phyloP scores from a whole-genome alignment of 2,797 vertebrate species.

The Serranus cabrilla region DNA sequence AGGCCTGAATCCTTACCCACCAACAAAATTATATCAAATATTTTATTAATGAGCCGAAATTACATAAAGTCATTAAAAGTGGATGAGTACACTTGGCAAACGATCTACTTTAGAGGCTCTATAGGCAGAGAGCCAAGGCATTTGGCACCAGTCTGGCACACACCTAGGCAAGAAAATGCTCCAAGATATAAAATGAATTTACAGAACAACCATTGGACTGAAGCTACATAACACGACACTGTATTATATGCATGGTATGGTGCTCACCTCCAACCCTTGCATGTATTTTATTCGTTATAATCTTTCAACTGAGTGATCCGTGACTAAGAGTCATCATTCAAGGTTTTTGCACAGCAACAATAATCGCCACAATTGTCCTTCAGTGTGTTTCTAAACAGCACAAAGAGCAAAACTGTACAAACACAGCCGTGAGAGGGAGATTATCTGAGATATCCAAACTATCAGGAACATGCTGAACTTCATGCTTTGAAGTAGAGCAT shows the following conservation, averaged over 20 bases:
- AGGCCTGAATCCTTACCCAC: slow-evolving; percentile 73
- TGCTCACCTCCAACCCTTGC: slow-evolving; percentile 1
- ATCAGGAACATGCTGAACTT: slow-evolving; percentile 29
- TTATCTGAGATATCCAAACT: slow-evolving; percentile 7
- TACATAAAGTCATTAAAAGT: slow-evolving; percentile 87
- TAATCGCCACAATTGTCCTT: slow-evolving; percentile 39
- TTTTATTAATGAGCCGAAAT: slow-evolving; percentile 84
- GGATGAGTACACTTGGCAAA: slow-evolving; percentile 79
- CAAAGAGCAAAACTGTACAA: slow-evolving; percentile 29
- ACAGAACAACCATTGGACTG: slow-evolving; percentile 19
- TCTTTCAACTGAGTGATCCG: slow-evolving; percentile 37
- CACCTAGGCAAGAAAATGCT: slow-evolving; percentile 62
- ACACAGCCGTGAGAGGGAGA: slow-evolving; percentile 18
- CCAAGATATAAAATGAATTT: slow-evolving; percentile 37
- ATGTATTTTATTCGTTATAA: slow-evolving; percentile 44
- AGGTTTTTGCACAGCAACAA: slow-evolving; percentile 13
- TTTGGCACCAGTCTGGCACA: slow-evolving; percentile 68
- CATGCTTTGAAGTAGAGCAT: slow-evolving; percentile 47
- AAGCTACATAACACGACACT: slow-evolving; percentile 22
- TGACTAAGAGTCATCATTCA: slow-evolving; percentile 45
- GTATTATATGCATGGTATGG: slow-evolving; percentile 29
- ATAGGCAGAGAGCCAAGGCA: slow-evolving; percentile 67
- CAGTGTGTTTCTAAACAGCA: slow-evolving; percentile 26
- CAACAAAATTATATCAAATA: slow-evolving; percentile 80
- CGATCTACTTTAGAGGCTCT: slow-evolving; percentile 63